These are phyloP conservation scores for Hylaea fasciaria DNA, from an alignment of 2,888 invertebrate species.

Conservation along the genomic window DNA sequence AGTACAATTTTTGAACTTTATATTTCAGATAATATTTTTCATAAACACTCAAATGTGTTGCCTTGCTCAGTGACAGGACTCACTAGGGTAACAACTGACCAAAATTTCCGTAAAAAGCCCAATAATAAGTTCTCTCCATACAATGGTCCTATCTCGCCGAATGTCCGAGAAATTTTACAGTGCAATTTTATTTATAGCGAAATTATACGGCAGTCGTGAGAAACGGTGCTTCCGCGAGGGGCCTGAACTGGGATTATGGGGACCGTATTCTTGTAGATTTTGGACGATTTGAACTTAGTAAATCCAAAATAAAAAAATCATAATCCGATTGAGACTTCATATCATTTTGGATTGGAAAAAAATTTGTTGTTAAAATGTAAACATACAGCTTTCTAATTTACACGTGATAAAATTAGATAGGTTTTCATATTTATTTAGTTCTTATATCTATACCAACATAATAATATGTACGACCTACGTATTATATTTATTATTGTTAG, in stretches of 20 bases:
- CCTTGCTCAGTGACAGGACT: no score
- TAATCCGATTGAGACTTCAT: slow-evolving; percentile 46
- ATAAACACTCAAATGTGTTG: no score
- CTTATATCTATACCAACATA: no score
- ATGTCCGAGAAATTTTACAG: slow-evolving; percentile 76
- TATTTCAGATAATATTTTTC: no score
- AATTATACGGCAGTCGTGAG: slow-evolving; percentile 80
- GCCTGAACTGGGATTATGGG: slow-evolving; percentile 37
- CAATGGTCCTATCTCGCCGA: slow-evolving; percentile 47
- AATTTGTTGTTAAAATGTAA: background rate
- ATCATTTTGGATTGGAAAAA: slow-evolving; percentile 25
- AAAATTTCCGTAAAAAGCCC: slow-evolving; percentile 6
- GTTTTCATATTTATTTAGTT: no score
- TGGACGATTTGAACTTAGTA: slow-evolving; percentile 40
- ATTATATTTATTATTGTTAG: no score
- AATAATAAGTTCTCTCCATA: slow-evolving; percentile 41
- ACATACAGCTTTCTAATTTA: no score
- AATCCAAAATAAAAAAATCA: slow-evolving; percentile 23
- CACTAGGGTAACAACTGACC: background rate
- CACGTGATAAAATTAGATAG: no score
- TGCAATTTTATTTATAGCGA: slow-evolving; percentile 80
- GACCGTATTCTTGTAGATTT: slow-evolving; percentile 44
- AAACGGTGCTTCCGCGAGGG: slow-evolving; percentile 56
- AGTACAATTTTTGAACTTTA: no score
- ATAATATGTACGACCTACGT: no score